Percentiles rank a stretch among this genome's conserved stretches.
Conservation (phyloP, 2,113 vertebrate genomes). For the Gadus chalcogrammus region DNA sequence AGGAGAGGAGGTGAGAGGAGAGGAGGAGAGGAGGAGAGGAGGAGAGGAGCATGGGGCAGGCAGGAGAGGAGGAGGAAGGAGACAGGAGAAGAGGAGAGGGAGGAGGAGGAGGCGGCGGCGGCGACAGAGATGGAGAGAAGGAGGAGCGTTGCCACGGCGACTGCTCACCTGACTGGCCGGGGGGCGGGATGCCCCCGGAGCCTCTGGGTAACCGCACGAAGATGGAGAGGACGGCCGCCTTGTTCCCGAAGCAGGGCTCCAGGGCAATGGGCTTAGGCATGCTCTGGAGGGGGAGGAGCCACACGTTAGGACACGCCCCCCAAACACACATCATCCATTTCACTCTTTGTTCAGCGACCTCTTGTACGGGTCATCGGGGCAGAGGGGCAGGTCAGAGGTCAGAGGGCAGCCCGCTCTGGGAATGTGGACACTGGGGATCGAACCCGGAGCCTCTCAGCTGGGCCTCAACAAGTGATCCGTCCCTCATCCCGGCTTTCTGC, state of each 20-base stretch:
- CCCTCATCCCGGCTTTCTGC: too few relatives aligned
- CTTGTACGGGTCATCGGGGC: too few relatives aligned
- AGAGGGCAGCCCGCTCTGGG: too few relatives aligned
- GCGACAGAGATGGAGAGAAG: neutral
- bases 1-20: neutral
- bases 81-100: neutral
- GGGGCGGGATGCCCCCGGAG: constrained; percentile 90
- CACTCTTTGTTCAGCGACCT: too few relatives aligned
- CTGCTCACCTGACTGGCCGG: constrained; percentile 91
- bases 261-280: constrained; percentile 96
- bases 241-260: constrained; percentile 97
- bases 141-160: neutral
- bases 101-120: neutral
- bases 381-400: too few relatives aligned
- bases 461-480: too few relatives aligned
- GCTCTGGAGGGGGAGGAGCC: constrained; percentile 68
- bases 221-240: constrained; percentile 95
- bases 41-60: constrained; percentile 30
- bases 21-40: constrained; percentile 14
- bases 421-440: too few relatives aligned
- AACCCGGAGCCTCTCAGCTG: too few relatives aligned
- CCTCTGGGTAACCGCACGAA: constrained; percentile 94
- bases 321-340: constrained; percentile 1
- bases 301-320: constrained; percentile 28
- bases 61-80: constrained; percentile 1